These are phyloP conservation scores for Drosophila rhopaloa DNA, from an alignment of 1,140 invertebrate genomes.

Conservation along the genomic window DNA sequence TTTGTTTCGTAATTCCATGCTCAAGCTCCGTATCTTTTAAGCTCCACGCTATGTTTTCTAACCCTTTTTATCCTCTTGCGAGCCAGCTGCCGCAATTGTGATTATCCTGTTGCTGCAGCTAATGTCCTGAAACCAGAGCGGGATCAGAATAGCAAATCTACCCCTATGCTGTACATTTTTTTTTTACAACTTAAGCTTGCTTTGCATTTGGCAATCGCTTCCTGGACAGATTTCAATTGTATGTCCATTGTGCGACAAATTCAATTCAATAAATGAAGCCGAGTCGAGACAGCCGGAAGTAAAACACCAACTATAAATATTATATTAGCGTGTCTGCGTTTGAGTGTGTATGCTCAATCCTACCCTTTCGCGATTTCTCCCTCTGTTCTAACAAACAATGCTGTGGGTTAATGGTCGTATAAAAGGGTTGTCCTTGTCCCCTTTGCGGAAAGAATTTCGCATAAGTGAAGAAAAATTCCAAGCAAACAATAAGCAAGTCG, in stretches of 20 bases:
- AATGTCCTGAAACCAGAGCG: conserved; percentile 24
- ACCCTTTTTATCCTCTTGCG: conserved; percentile 5
- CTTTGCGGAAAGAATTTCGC: conserved; percentile 51
- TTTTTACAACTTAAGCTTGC: conserved; percentile 25
- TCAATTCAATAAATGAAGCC: conserved; percentile 63
- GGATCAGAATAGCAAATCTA: conserved; percentile 25
- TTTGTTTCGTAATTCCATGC: conserved; percentile 28
- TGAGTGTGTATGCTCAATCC: conserved; percentile 5
- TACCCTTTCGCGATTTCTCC: conserved; percentile 10
- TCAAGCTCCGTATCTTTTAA: conserved; percentile 19
- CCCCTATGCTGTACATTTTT: conserved; percentile 11
- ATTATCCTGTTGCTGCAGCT: conserved; percentile 75
- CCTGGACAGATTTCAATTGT: conserved; percentile 60
- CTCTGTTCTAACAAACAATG: conserved; percentile 24
- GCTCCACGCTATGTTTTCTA: conserved; percentile 13
- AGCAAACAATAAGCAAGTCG: conserved; percentile 25
- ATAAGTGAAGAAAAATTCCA: conserved; percentile 18
- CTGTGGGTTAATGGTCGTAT: conserved; percentile 37
- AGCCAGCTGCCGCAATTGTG: conserved; percentile 38
- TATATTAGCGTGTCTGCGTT: conserved; percentile 60
- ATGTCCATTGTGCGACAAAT: conserved; percentile 48
- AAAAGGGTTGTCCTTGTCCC: conserved; percentile 71
- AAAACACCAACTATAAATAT: conserved; percentile 80
- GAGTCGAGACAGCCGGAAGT: conserved; percentile 58
- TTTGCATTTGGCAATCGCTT: conserved; percentile 50